These are phyloP conservation scores for Sparidentex hasta DNA, from an alignment of 2,797 vertebrate species.

Conservation along the genomic window DNA sequence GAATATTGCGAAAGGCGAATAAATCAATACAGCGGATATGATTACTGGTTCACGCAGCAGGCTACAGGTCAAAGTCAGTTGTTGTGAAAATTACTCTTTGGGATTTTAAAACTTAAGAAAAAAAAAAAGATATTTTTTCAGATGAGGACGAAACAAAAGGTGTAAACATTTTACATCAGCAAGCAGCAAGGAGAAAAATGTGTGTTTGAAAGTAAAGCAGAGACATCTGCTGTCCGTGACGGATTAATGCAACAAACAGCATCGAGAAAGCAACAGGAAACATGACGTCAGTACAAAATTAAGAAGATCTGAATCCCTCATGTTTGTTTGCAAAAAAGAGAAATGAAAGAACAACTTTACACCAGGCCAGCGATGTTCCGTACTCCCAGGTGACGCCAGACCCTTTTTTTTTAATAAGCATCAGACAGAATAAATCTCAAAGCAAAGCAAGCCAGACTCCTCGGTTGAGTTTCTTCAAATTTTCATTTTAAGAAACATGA, in stretches of 20 bases:
- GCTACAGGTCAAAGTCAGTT: neutral
- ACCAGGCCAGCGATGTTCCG: neutral
- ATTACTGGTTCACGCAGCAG: neutral
- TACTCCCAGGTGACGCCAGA: neutral
- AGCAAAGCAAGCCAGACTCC: neutral
- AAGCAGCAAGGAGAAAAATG: neutral
- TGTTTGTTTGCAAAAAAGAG: neutral
- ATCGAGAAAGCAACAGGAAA: neutral
- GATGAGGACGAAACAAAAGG: neutral
- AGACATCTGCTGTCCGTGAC: slow-evolving; percentile 71
- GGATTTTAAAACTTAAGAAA: too few relatives aligned
- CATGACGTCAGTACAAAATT: neutral
- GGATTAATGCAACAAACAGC: slow-evolving; percentile 55
- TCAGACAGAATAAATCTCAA: neutral
- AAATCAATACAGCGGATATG: slow-evolving; percentile 7
- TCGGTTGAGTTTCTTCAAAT: neutral
- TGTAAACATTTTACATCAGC: neutral
- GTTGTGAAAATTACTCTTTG: neutral
- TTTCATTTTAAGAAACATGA: neutral
- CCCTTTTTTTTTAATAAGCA: slow-evolving; percentile 14
- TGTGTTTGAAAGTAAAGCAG: slow-evolving; percentile 27
- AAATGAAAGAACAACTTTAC: neutral
- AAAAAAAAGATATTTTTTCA: neutral
- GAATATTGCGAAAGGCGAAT: slow-evolving; percentile 23
- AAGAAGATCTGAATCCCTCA: neutral